Conservation (phyloP, 1,140 invertebrate species). For the Cryptotermes secundus region DNA sequence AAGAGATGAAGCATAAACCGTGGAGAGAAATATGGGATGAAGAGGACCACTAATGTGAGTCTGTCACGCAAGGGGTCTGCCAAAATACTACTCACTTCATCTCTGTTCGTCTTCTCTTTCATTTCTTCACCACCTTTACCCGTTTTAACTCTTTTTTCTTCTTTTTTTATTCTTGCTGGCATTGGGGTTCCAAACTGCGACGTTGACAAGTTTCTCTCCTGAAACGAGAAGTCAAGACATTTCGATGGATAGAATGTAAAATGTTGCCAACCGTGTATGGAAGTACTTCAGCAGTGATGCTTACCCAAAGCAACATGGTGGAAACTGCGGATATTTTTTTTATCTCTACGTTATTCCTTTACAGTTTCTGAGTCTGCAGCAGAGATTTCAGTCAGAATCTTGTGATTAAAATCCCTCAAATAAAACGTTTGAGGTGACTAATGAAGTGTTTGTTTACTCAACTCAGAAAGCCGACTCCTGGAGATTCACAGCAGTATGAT, state of each 20-base stretch:
- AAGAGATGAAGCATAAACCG: neutral
- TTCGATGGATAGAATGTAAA: neutral
- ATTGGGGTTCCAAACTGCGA: neutral
- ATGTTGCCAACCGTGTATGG: neutral
- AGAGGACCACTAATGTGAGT: slow-evolving; percentile 19
- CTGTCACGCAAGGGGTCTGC: slow-evolving; percentile 23
- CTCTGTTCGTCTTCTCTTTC: neutral
- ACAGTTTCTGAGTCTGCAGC: no score
- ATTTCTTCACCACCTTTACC: neutral
- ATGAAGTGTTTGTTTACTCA: no score
- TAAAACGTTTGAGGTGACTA: no score
- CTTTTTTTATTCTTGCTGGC: neutral
- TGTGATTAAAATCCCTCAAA: no score
- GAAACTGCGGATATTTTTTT: neutral
- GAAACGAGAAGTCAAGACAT: neutral
- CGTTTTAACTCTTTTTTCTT: neutral
- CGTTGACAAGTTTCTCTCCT: neutral
- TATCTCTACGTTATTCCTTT: no score
- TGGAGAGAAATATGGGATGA: slow-evolving; percentile 31
- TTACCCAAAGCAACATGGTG: neutral
- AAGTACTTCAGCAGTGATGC: neutral
- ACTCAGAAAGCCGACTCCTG: no score
- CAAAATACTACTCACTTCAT: slow-evolving; percentile 23
- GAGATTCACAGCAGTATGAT: no score
- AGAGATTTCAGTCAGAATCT: no score